Evolutionary conservation across 2,113 vertebrate species (phyloP).

Genomic region (Eurypyga helias): DNA sequence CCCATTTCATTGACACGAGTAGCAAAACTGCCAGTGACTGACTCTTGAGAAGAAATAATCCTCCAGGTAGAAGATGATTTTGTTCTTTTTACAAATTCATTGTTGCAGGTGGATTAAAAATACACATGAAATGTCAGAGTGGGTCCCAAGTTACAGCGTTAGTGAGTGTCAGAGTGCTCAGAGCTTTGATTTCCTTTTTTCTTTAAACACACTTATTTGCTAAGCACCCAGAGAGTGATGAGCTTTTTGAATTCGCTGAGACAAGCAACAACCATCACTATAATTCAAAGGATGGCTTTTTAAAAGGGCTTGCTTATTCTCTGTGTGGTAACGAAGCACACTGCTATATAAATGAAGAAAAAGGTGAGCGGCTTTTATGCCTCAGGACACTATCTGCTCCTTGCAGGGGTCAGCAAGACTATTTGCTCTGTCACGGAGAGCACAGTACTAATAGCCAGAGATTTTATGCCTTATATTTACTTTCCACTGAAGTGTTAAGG

Average conservation of each 20-base stretch:
- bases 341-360: background rate
- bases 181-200: background rate
- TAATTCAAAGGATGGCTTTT: background rate
- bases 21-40: background rate
- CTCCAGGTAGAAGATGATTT: background rate
- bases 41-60: background rate
- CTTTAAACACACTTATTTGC: background rate
- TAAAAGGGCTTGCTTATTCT: background rate
- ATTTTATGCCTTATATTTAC: background rate
- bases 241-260: background rate
- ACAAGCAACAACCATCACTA: background rate
- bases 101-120: background rate
- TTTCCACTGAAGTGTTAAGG: background rate
- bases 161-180: background rate
- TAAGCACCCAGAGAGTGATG: background rate
- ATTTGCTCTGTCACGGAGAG: background rate
- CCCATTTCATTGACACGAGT: background rate
- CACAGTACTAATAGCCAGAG: background rate
- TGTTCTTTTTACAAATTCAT: background rate
- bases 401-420: conserved; percentile 1
- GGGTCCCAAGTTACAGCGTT: background rate
- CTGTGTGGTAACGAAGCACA: background rate
- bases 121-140: background rate
- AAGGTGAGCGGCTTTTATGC: background rate
- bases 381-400: background rate